Base-by-base conservation (phyloP, 2,797 vertebrate species). In the Euthynnus affinis region DNA sequence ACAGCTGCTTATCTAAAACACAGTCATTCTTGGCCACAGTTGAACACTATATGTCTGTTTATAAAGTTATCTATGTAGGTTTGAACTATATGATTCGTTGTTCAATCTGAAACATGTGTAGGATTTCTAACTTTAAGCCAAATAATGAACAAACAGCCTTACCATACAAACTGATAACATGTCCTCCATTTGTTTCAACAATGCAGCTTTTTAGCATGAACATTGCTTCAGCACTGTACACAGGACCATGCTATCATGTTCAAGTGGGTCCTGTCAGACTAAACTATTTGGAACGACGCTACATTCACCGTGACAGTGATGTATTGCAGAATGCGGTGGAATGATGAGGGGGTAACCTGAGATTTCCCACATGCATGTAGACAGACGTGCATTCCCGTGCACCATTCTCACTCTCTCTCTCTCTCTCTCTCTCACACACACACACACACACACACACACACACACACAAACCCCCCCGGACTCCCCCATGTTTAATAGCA, bases 331-430 rank as follows among this genome's bases (percentile, higher is more conserved):
- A 76, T 70, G 80, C 59, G 34, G 73, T 76, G 74, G 84, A 90
- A 88, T 87, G 91, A 89, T 85, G 85, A 90, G 69, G 85, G 67
- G 80, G 92, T 78, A 91, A 91, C 84, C 66, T 68, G 82, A 92
- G 81, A 87, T 71, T 67, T 80, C 81, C 58, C 64, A 49, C 80
- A 66, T 51, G n/a, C 72, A 83, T 22, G 10, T 14, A 71, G 69
- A 80, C 80, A 61, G 48, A 80, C 40, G 8, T 65, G 58, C 66
- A 51, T 75, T 71, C 62, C 52, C 23, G 13, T 71, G 71, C 53
- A 52, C 78, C 53, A 13, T 49, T 73, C 65, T 37, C 60, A 8
- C 60, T 40, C n/a, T 40, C 58, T 12, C 40, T 25, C 46, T 51
- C 46, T 5, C 63, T 17, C 22, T 57, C n/a, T 25, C 29, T 29